phyloP scores from a whole-genome alignment of 2,113 vertebrate genomes.

The Suricata suricatta region DNA sequence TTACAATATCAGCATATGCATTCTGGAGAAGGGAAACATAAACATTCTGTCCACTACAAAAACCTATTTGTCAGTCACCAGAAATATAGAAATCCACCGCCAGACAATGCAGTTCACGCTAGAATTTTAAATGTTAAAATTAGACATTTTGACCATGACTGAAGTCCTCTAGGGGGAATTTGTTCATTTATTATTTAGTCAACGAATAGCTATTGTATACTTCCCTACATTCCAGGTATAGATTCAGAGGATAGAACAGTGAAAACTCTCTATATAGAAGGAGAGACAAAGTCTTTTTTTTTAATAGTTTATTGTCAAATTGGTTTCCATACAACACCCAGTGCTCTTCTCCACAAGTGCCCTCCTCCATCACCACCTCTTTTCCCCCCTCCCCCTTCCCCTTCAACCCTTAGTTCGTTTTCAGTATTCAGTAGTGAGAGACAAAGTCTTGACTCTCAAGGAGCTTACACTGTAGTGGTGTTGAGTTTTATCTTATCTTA shows the following conservation, averaged over 20 bases:
- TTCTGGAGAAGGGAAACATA: not conserved
- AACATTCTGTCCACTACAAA: not conserved
- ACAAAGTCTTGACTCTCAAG: not conserved
- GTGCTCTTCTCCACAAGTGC: too few relatives aligned
- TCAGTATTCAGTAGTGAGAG: not conserved
- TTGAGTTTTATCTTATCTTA: not conserved
- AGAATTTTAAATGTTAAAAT: slow-evolving; percentile 24
- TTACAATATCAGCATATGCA: not conserved
- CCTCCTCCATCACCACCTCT: too few relatives aligned
- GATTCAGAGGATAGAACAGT: not conserved
- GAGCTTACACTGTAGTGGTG: not conserved
- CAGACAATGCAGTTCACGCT: not conserved
- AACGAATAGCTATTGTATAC: not conserved
- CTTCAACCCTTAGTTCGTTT: too few relatives aligned
- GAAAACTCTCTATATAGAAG: not conserved
- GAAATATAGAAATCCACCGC: not conserved
- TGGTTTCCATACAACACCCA: too few relatives aligned
- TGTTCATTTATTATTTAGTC: slow-evolving; percentile 17
- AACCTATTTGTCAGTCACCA: not conserved
- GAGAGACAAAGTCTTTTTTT: not conserved
- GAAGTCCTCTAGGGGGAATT: not conserved
- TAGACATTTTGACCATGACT: slow-evolving; percentile 1
- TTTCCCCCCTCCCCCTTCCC: too few relatives aligned
- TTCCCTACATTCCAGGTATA: not conserved
- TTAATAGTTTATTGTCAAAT: too few relatives aligned